Evolutionary conservation across 2,113 vertebrate genomes (phyloP).

Genomic region (Anas platyrhynchos): DNA sequence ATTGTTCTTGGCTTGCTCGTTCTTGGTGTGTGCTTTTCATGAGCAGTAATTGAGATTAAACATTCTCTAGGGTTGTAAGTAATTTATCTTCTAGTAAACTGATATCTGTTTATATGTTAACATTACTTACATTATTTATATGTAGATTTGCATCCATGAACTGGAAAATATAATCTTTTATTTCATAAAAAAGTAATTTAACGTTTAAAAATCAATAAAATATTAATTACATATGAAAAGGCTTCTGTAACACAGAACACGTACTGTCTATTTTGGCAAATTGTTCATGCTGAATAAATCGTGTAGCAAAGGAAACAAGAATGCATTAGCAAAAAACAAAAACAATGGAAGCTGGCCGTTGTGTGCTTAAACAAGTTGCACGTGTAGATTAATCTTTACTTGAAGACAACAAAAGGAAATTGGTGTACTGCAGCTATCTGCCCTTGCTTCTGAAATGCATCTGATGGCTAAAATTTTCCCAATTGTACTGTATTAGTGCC

Average conservation of each 20-base stretch:
- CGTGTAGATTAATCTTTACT: background rate
- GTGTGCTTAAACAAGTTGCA: background rate
- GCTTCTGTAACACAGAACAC: background rate
- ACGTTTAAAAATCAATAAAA: slow-evolving; percentile 58
- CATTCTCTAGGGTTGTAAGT: slow-evolving; percentile 33
- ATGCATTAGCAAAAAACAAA: background rate
- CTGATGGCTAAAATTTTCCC: background rate
- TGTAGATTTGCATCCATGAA: slow-evolving; percentile 52
- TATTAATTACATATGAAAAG: slow-evolving; percentile 48
- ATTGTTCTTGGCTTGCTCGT: slow-evolving; percentile 16
- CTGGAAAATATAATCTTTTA: slow-evolving; percentile 61
- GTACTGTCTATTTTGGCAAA: background rate
- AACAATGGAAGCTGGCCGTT: background rate
- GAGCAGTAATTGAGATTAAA: slow-evolving; percentile 54
- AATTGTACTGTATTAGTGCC: background rate
- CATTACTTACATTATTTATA: slow-evolving; percentile 48
- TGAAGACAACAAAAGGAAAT: background rate
- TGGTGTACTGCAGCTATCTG: background rate
- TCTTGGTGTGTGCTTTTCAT: background rate
- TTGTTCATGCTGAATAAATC: slow-evolving; percentile 47
- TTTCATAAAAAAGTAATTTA: slow-evolving; percentile 36
- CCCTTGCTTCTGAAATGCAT: background rate
- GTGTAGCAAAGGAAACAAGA: slow-evolving; percentile 8
- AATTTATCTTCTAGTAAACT: slow-evolving; percentile 65
- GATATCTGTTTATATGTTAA: slow-evolving; percentile 55